phyloP scores from a whole-genome alignment of 2,888 invertebrate genomes.

The Athripsodes cinereus region DNA sequence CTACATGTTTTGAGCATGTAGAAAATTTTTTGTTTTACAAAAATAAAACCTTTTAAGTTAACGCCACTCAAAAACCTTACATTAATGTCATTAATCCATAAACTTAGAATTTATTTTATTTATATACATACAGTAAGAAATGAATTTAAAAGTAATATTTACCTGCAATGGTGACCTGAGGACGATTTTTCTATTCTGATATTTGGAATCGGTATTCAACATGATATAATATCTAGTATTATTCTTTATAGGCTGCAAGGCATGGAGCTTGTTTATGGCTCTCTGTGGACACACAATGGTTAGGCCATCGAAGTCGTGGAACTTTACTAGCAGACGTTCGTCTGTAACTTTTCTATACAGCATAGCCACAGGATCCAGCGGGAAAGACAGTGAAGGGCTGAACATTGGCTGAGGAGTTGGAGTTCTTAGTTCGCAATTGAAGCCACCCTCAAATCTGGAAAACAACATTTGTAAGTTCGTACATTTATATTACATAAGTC shows the following conservation, averaged over 20 bases:
- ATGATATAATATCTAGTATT: constrained; percentile 62
- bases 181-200: constrained; percentile 53
- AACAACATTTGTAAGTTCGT: background rate
- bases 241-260: constrained; percentile 56
- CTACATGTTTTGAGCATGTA: background rate
- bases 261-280: constrained; percentile 57
- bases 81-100: too few relatives aligned
- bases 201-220: constrained; percentile 57
- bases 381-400: constrained; percentile 39
- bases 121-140: too few relatives aligned
- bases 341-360: constrained; percentile 60
- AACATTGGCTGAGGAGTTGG: constrained; percentile 28
- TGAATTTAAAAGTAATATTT: constrained; percentile 24
- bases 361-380: constrained; percentile 45
- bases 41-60: background rate
- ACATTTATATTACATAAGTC: too few relatives aligned
- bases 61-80: background rate
- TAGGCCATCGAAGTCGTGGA: constrained; percentile 58
- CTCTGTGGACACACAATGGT: constrained; percentile 60
- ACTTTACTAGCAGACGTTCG: constrained; percentile 57
- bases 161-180: constrained; percentile 74
- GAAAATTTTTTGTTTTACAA: too few relatives aligned
- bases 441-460: constrained; percentile 47
- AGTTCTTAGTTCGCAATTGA: constrained; percentile 33
- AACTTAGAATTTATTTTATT: too few relatives aligned